Evolutionary conservation across 2,797 vertebrate genomes (phyloP), one percentile per base, ranked within the genome.

Genomic region (Acipenser transmontanus): DNA sequence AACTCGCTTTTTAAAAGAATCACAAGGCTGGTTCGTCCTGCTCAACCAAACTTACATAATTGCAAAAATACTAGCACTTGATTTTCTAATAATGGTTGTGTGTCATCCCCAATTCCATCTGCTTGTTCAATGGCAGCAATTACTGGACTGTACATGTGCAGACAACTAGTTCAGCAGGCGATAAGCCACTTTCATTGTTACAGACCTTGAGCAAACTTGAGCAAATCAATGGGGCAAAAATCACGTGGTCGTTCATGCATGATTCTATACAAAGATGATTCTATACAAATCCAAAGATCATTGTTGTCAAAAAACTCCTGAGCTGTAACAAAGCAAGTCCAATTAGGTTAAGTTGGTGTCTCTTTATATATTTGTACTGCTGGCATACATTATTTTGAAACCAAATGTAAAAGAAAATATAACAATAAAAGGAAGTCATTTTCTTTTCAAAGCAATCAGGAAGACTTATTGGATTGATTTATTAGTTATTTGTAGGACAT

Each of bases 91-190:
- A 88, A 90, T 86, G 83, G 80, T 81, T 84, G 78, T 74, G 81
- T 85, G 85, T 89, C 87, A 84, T 87, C 84, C 88, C 79, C 83
- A 89, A 88, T 89, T 84, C 80, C 70, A 80, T 82, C 81, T 62
- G 79, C 80, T 80, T 77, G 84, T 74, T 81, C 83, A 85, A 78
- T 82, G 74, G 74, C 80, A 82, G 82, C 82, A 87, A 88, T 90
- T 87, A 88, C 80, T 76, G 66, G 13, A 73, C 80, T 81, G 74
- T 77, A 81, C 69, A 82, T 85, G 34, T 76, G 79, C 76, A 82
- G 80, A 84, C 82, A 82, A 76, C 76, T 85, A 74, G 81, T 84
- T 77, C 72, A 74, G 76, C 78, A 80, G 81, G 81, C 77, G 83
- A 85, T 87, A 85, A 87, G 82, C 84, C 80, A 79, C 81, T 80